Conservation (phyloP, 2,113 vertebrate species). For the Elaphurus davidianus region DNA sequence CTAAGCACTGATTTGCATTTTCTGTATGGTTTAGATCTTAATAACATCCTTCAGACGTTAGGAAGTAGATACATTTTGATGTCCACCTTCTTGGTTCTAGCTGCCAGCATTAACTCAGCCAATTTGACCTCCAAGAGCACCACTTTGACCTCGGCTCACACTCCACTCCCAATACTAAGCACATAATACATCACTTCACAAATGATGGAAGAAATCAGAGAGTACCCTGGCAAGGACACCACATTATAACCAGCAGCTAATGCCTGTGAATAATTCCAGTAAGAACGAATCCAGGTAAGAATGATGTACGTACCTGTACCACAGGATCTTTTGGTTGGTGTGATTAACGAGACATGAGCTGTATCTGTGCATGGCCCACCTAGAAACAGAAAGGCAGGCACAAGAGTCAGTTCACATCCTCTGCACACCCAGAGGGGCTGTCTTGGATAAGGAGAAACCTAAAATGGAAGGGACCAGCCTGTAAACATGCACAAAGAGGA, state of each 20-base stretch:
- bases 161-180: neutral
- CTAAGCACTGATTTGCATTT: neutral
- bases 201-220: neutral
- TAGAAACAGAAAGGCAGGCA: conserved; percentile 80
- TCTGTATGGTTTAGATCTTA: neutral
- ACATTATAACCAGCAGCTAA: conserved; percentile 6
- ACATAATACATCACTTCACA: conserved; percentile 19
- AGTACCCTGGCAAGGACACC: neutral
- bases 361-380: conserved; percentile 92
- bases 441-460: conserved; percentile 1
- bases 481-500: neutral
- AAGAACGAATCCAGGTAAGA: conserved; percentile 37
- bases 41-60: neutral
- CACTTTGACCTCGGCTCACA: neutral
- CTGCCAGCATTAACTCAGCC: neutral
- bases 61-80: neutral
- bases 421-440: neutral
- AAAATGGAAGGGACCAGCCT: neutral
- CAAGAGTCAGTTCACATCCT: conserved; percentile 42
- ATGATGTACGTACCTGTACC: conserved; percentile 88
- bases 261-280: conserved; percentile 13
- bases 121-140: neutral
- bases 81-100: neutral
- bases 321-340: conserved; percentile 93
- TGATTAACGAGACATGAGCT: conserved; percentile 90